Base-by-base conservation (phyloP, 2,797 vertebrate species). In the Periophthalmus magnuspinnatus region DNA sequence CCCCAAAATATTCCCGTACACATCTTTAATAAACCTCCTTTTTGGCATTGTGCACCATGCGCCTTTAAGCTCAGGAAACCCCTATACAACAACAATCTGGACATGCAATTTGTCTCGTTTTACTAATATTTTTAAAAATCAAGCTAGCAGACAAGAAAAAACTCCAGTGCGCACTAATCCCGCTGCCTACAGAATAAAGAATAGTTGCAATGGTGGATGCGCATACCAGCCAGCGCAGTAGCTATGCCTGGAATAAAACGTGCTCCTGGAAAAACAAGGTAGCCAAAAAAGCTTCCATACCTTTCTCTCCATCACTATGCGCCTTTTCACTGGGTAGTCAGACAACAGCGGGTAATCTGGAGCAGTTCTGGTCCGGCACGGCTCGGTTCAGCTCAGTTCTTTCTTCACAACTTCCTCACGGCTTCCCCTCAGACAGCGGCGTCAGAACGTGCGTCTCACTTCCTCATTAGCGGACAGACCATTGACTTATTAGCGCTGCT, bases 291-390 rank as follows among this genome's bases (percentile, higher is more conserved):
- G 74, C 88, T 83, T 80, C 86, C 93, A 67, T 94, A 94, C 94
- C 94, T 94, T 94, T 87, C 93, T 93, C 90, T 94, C 94, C 94
- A 94, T 94, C 88, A 85, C 89, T 87, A 70, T 85, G 81, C 85
- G 86, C 83, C 81, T 75, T 80, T 14, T 55, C 28, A 2, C 4
- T 24, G 79, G 80, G 75, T 75, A 67, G 81, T 89, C 85, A 86
- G 87, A 17, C 79, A 87, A 78, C 84, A 74, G 80, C 78, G 79
- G 76, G 16, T 41, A 19, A 81, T 74, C 74, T 73, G 70, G 72
- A 82, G 79, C 62, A 81, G 90, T 86, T 82, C 79, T 8, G 13
- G 84, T 61, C 67, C 70, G 71, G 73, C 41, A 10, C 66, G 64
- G 77, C 58, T 66, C 79, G 78, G 69, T 69, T 81, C 79, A 54